phyloP scores from a whole-genome alignment of 2,113 vertebrate species.

The Datnioides undecimradiatus region DNA sequence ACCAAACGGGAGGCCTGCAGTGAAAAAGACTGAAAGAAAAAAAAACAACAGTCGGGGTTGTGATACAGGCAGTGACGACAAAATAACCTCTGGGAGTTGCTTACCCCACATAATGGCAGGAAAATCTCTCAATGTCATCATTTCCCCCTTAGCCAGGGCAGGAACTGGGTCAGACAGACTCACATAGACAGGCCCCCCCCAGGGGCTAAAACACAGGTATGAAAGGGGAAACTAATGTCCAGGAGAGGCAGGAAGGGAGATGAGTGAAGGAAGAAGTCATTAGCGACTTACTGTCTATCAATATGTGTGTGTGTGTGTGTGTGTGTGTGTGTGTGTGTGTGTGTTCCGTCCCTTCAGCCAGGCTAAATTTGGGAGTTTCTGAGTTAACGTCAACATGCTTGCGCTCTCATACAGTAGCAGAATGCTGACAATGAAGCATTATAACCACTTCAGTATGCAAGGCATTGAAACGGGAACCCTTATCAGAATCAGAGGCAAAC shows the following conservation, averaged over 20 bases:
- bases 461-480: slow-evolving; percentile 38
- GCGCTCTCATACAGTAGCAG: slow-evolving; percentile 11
- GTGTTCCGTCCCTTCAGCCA: slow-evolving; percentile 2
- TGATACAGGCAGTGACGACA: slow-evolving; percentile 31
- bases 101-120: slow-evolving; percentile 75
- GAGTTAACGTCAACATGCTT: slow-evolving; percentile 26
- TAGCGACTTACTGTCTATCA: background rate
- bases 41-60: slow-evolving; percentile 26
- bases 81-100: slow-evolving; percentile 62
- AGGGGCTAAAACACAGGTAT: slow-evolving; percentile 50
- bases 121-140: slow-evolving; percentile 76
- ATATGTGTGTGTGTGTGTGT: background rate
- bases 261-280: background rate
- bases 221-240: slow-evolving; percentile 29
- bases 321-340: background rate
- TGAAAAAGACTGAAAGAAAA: slow-evolving; percentile 9
- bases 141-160: slow-evolving; percentile 57
- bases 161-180: slow-evolving; percentile 75
- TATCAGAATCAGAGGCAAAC: slow-evolving; percentile 36
- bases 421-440: slow-evolving; percentile 16
- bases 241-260: background rate
- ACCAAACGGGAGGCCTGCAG: slow-evolving; percentile 7
- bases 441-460: slow-evolving; percentile 31
- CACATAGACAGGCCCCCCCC: slow-evolving; percentile 33
- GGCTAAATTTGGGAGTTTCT: slow-evolving; percentile 2